Percentiles rank a stretch among this genome's conserved stretches.
These are phyloP conservation scores for Halictus rubicundus DNA, from an alignment of 1,140 invertebrate species.

Conservation along the genomic window DNA sequence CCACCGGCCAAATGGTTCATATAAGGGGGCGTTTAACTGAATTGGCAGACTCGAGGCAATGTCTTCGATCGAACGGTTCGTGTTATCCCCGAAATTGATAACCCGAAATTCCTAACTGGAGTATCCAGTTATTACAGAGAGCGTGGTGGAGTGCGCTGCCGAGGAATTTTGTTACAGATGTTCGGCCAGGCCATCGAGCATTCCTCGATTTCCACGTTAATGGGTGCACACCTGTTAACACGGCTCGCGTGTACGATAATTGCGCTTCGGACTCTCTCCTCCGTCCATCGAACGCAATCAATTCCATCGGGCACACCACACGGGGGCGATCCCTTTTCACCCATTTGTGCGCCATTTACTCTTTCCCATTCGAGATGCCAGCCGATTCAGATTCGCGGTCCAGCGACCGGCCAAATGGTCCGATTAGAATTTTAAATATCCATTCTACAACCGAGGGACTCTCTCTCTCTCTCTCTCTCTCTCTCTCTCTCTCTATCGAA, in stretches of 20 bases:
- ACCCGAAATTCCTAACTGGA: no score
- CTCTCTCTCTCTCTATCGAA: not conserved
- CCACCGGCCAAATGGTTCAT: no score
- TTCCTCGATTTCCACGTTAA: not conserved
- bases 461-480: not conserved
- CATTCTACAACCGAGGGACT: constrained; percentile 7
- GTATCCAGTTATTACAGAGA: no score
- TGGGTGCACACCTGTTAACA: not conserved
- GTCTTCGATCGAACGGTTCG: no score
- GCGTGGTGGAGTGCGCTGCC: no score
- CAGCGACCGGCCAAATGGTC: constrained; percentile 2
- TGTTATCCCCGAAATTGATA: not conserved
- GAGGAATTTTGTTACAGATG: not conserved
- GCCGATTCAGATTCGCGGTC: constrained; percentile 14
- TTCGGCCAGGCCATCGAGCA: not conserved
- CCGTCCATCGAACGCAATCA: no score
- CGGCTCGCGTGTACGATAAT: not conserved
- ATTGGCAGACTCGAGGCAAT: no score
- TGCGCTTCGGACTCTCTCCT: no score
- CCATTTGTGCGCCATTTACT: not conserved
- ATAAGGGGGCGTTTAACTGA: no score
- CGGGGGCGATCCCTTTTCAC: not conserved
- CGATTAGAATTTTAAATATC: constrained; percentile 55
- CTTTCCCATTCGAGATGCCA: not conserved
- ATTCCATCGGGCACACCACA: not conserved